Percentiles rank a stretch among this genome's conserved stretches.
phyloP scores from a whole-genome alignment of 2,888 invertebrate genomes.

The Orthosia gothica region DNA sequence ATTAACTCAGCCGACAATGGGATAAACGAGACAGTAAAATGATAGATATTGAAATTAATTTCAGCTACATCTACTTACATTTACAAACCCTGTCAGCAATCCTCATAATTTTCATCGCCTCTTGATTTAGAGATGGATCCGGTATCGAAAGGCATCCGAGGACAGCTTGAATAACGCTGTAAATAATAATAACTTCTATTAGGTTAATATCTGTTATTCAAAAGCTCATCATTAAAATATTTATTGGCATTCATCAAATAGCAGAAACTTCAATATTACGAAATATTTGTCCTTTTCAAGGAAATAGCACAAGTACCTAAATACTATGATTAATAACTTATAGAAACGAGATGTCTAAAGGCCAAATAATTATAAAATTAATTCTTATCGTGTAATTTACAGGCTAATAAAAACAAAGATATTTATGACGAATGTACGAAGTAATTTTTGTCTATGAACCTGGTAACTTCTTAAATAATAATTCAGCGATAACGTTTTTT shows the following conservation, averaged over 20 bases:
- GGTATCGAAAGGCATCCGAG: conserved; percentile 93
- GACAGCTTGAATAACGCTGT: conserved; percentile 94
- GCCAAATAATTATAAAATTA: too few relatives aligned
- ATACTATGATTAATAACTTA: conserved; percentile 15
- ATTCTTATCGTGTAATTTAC: conserved; percentile 1
- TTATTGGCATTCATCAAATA: conserved; percentile 15
- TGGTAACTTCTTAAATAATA: neutral
- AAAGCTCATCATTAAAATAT: conserved; percentile 18
- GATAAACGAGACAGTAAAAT: neutral
- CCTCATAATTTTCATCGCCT: conserved; percentile 93
- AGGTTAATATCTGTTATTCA: neutral
- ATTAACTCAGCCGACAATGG: neutral
- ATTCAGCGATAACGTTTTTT: too few relatives aligned
- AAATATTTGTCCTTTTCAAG: conserved; percentile 35
- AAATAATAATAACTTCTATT: conserved; percentile 41
- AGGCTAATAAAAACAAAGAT: neutral
- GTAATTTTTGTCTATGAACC: too few relatives aligned
- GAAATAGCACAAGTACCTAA: conserved; percentile 17
- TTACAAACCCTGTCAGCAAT: conserved; percentile 93
- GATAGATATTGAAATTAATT: neutral
- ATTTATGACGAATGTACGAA: conserved; percentile 7
- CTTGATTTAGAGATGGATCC: conserved; percentile 94
- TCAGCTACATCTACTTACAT: conserved; percentile 89
- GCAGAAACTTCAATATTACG: conserved; percentile 6
- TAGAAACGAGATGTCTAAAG: neutral